Evolutionary conservation across 2,797 vertebrate species (phyloP).

Genomic region (Darevskia mixta): DNA sequence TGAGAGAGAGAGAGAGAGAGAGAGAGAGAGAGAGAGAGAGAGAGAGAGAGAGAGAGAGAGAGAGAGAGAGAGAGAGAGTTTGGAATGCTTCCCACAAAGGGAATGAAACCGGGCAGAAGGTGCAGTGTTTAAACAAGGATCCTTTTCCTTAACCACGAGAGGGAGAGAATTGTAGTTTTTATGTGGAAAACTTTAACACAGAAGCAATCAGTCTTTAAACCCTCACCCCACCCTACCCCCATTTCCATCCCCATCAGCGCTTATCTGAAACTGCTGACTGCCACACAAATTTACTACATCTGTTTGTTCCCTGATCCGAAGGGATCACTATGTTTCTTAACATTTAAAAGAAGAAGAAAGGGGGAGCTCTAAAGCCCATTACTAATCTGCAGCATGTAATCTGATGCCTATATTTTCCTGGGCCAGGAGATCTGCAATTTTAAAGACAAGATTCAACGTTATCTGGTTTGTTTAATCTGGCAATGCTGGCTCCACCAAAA

Average conservation of each 20-base stretch:
- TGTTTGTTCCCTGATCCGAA: conserved; percentile 73
- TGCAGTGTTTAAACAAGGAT: conserved; percentile 76
- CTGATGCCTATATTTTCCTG: conserved; percentile 78
- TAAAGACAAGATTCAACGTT: conserved; percentile 86
- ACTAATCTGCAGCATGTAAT: conserved; percentile 59
- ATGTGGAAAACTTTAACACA: conserved; percentile 79
- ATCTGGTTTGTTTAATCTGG: conserved; percentile 82
- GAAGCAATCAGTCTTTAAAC: conserved; percentile 77
- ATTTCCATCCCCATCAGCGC: conserved; percentile 42
- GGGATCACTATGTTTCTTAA: conserved; percentile 75
- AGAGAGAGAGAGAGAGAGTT: conserved; percentile 69
- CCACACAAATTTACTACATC: conserved; percentile 76
- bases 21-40: conserved; percentile 54
- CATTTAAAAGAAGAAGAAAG: conserved; percentile 59
- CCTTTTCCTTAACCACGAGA: conserved; percentile 80
- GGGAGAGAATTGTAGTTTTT: conserved; percentile 72
- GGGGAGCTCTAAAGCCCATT: conserved; percentile 60
- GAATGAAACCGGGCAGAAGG: conserved; percentile 79
- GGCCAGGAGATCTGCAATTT: conserved; percentile 81
- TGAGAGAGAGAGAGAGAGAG: conserved; percentile 65
- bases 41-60: conserved; percentile 65
- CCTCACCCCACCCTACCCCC: neutral
- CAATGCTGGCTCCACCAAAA: conserved; percentile 76
- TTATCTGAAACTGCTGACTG: conserved; percentile 81
- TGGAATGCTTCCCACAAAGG: conserved; percentile 80